Evolutionary conservation across 2,113 vertebrate species (phyloP).

Genomic region (Machaerirhynchus nigripectus): DNA sequence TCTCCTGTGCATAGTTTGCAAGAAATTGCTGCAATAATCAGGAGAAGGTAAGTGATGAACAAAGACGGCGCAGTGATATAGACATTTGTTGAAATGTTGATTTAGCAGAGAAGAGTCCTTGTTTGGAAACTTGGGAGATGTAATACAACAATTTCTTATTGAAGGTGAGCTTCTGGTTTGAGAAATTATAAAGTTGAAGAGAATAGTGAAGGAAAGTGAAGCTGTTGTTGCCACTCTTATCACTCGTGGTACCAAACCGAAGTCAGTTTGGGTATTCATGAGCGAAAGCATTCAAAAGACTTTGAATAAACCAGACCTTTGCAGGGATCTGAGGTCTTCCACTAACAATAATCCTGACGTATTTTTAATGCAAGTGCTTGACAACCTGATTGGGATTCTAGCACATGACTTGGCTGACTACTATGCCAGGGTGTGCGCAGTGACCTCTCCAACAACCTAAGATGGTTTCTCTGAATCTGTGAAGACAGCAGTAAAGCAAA

Average conservation of each 20-base stretch:
- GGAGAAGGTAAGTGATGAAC: not conserved
- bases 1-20: not conserved
- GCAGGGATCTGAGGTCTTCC: not conserved
- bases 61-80: not conserved
- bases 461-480: not conserved
- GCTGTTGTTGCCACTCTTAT: not conserved
- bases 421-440: not conserved
- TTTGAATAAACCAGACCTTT: not conserved
- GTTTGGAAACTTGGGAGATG: not conserved
- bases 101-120: not conserved
- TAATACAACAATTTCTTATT: not conserved
- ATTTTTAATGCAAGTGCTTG: not conserved
- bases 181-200: not conserved
- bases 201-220: not conserved
- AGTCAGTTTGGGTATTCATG: not conserved
- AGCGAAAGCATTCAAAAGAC: not conserved
- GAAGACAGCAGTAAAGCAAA: not conserved
- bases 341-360: not conserved
- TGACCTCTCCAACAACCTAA: not conserved
- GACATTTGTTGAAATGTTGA: not conserved
- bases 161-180: not conserved
- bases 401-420: not conserved
- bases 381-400: not conserved
- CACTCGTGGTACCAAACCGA: not conserved
- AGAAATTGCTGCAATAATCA: not conserved